These are phyloP conservation scores for Dermochelys coriacea DNA, from an alignment of 2,797 vertebrate genomes.

Conservation along the genomic window DNA sequence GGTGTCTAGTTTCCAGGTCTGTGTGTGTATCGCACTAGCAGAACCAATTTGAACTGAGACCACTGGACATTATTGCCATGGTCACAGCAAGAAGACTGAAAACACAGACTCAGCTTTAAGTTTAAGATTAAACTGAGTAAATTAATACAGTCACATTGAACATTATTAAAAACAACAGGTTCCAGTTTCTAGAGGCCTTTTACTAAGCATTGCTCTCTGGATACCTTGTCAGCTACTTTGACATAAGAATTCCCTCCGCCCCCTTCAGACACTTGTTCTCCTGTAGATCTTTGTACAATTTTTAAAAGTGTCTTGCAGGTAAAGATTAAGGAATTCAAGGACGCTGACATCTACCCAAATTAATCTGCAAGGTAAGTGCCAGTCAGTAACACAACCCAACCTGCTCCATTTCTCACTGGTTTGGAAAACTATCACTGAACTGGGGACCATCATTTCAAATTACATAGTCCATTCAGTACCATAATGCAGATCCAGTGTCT, in stretches of 20 bases:
- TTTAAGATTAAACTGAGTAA: neutral
- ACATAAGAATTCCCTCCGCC: neutral
- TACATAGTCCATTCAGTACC: neutral
- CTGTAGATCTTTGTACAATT: neutral
- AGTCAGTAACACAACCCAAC: neutral
- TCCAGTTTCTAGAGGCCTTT: neutral
- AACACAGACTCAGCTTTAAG: no score
- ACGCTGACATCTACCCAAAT: neutral
- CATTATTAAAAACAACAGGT: neutral
- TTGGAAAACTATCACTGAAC: neutral
- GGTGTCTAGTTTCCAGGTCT: neutral
- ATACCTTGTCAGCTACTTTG: neutral
- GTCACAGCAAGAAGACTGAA: neutral
- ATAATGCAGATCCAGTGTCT: neutral
- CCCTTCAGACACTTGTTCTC: no score
- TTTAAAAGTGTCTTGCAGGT: neutral
- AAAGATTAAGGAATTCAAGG: neutral
- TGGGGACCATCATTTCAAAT: neutral
- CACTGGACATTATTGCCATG: neutral
- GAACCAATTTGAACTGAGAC: neutral
- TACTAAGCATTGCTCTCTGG: neutral
- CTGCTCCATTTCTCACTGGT: neutral
- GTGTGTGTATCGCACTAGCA: neutral
- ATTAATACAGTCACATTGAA: neutral
- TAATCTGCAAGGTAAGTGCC: neutral